Evolutionary conservation across 2,797 vertebrate genomes (phyloP).

Genomic region (Cetoscarus ocellatus): DNA sequence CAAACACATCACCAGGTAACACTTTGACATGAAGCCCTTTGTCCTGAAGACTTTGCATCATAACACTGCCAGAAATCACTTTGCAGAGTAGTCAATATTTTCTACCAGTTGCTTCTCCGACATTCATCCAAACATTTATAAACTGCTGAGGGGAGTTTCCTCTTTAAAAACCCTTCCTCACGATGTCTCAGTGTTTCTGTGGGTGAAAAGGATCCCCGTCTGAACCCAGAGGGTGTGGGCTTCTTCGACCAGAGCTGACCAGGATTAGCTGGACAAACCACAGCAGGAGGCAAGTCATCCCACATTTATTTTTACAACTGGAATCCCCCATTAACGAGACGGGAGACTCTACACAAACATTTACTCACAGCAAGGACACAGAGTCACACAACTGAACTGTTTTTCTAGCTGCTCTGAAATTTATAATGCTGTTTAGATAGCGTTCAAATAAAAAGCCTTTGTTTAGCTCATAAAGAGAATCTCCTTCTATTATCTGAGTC

Average conservation of each 20-base stretch:
- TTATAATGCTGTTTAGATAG: constrained; percentile 54
- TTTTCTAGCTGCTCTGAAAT: constrained; percentile 51
- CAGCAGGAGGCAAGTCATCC: constrained; percentile 53
- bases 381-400: constrained; percentile 26
- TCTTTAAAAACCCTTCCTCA: constrained; percentile 2
- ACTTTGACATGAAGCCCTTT: too few relatives aligned
- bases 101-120: neutral
- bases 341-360: constrained; percentile 64
- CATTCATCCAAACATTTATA: neutral
- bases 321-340: constrained; percentile 65
- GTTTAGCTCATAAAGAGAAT: constrained; percentile 3
- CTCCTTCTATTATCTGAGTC: constrained; percentile 30
- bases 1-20: too few relatives aligned
- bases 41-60: too few relatives aligned
- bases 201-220: constrained; percentile 27
- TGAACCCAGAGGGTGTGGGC: constrained; percentile 55
- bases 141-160: constrained; percentile 32
- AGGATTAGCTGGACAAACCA: constrained; percentile 55
- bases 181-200: constrained; percentile 42
- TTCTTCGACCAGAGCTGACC: constrained; percentile 35
- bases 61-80: too few relatives aligned
- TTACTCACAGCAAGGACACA: constrained; percentile 47
- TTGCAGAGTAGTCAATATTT: too few relatives aligned
- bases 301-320: constrained; percentile 58
- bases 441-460: constrained; percentile 40